phyloP scores from a whole-genome alignment of 2,888 invertebrate genomes.

The Drosophila siamana region DNA sequence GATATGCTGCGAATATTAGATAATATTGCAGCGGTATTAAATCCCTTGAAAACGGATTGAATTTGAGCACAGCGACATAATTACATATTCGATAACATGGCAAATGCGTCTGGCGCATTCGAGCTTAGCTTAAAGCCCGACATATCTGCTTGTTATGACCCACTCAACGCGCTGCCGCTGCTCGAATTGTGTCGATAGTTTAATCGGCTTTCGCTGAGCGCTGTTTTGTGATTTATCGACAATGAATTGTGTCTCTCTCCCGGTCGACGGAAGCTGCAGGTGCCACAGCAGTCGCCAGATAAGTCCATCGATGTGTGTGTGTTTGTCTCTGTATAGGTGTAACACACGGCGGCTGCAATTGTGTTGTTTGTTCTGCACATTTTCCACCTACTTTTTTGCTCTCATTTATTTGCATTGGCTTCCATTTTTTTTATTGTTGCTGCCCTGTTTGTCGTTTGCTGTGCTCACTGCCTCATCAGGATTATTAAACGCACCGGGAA shows the following conservation, averaged over 20 bases:
- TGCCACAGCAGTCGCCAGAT: neutral
- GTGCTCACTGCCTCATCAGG: constrained; percentile 42
- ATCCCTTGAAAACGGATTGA: neutral
- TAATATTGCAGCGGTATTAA: neutral
- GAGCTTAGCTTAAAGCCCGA: neutral
- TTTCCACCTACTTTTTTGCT: neutral
- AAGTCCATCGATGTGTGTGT: neutral
- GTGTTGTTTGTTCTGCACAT: constrained; percentile 22
- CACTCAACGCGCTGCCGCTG: neutral
- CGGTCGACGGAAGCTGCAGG: constrained; percentile 2
- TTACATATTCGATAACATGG: neutral
- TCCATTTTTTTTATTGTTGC: neutral
- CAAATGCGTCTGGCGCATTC: neutral
- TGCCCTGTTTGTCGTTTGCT: neutral
- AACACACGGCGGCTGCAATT: neutral
- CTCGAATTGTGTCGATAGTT: constrained; percentile 9
- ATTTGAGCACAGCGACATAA: neutral
- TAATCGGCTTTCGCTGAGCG: constrained; percentile 26
- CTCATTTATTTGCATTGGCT: neutral
- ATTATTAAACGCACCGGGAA: constrained; percentile 49
- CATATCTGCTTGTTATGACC: too few species aligned
- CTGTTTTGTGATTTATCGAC: constrained; percentile 29
- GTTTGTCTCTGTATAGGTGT: neutral
- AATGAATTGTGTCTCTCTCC: constrained; percentile 9
- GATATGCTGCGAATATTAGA: too few species aligned